A percentile compares a stretch with the other conserved stretches of the same genome.
Evolutionary conservation across 2,888 invertebrate genomes (phyloP).

Genomic region (Fabriciana adippe): DNA sequence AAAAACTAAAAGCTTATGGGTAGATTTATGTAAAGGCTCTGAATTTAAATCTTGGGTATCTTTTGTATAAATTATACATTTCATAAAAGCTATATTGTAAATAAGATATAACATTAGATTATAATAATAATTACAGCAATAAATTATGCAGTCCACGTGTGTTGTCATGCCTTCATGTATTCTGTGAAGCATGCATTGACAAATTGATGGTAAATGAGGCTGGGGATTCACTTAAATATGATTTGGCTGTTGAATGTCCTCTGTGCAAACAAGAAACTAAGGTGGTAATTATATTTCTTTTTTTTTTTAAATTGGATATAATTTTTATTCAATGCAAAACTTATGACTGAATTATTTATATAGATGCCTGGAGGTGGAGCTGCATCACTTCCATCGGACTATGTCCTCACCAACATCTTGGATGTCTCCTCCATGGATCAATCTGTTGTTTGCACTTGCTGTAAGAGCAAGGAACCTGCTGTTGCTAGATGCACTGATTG

Average conservation of each 20-base stretch:
- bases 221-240: slow-evolving; percentile 85
- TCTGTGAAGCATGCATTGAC: slow-evolving; percentile 95
- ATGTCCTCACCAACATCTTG: slow-evolving; percentile 91
- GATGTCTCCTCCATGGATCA: slow-evolving; percentile 91
- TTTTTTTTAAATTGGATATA: slow-evolving; percentile 8
- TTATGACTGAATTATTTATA: slow-evolving; percentile 32
- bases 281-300: slow-evolving; percentile 65
- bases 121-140: slow-evolving; percentile 79
- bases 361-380: slow-evolving; percentile 89
- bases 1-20: neutral
- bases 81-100: neutral
- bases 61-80: too few species aligned
- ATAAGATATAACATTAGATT: slow-evolving; percentile 1
- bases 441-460: slow-evolving; percentile 93
- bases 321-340: neutral
- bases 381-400: slow-evolving; percentile 91
- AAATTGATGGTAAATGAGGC: slow-evolving; percentile 88
- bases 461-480: slow-evolving; percentile 97
- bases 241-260: slow-evolving; percentile 87
- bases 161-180: slow-evolving; percentile 96
- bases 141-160: slow-evolving; percentile 92
- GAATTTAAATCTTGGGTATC: too few species aligned
- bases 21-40: too few species aligned
- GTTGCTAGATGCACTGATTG: slow-evolving; percentile 97
- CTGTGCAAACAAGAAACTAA: slow-evolving; percentile 93